Evolutionary conservation across 2,797 vertebrate genomes (phyloP), one percentile per base, ranked within the genome.

Genomic region (Sciurus carolinensis): DNA sequence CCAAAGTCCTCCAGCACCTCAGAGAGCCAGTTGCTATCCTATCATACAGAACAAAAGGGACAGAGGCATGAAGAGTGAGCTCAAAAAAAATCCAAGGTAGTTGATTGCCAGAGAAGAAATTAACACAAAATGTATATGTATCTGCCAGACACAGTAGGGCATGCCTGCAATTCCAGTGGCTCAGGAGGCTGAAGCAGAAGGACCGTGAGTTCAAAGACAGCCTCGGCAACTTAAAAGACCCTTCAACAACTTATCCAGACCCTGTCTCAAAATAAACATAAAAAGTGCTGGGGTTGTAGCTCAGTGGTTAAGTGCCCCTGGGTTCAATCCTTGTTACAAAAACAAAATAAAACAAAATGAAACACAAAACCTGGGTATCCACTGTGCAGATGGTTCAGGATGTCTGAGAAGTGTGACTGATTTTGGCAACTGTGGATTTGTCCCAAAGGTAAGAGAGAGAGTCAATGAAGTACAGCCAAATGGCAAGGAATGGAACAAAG

Each of bases 381-480:
- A 18, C 28, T 71, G 14, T 39, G 57, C 39, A 86, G 82, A 90
- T 44, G 71, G 13, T 59, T 75, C 4, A 67, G n/a, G 7, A 42
- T 59, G 42, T 39, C 47, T n/a, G 64, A n/a, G 80, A 86, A 62
- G 30, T 57, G 69, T 64, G 17, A 64, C 67, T 54, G 33, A 64
- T 54, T 76, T 89, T 67, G 22, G 20, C 57, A 44, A 94, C 42
- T 89, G 79, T 67, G 44, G 22, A 82, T 86, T 86, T 92, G 20
- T 66, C 28, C 75, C 66, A 64, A 95, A 69, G 12, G 1, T 20
- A 93, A 44, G 30, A 84, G 7, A 87, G 18, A 54, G 10, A 69
- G 87, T 90, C 62, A 84, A 75, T 69, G 69, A 77, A 79, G 12
- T 54, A 82, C 13, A 28, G 6, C 22, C 59, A 93, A 82, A 42